Evolutionary conservation across 2,113 vertebrate genomes (phyloP).

Genomic region (Vulpes ferrilata): DNA sequence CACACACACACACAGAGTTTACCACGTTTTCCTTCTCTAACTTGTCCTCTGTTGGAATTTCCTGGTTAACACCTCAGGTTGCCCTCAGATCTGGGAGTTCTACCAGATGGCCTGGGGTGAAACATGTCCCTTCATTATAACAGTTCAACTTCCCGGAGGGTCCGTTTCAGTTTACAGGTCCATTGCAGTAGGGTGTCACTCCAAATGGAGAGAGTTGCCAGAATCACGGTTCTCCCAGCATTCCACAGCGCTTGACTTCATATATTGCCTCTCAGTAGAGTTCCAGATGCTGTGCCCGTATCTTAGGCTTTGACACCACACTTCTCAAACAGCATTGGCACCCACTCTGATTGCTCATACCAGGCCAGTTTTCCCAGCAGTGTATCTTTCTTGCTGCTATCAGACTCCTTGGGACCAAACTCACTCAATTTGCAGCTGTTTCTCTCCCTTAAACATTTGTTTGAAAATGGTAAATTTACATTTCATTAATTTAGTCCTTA

Average conservation of each 20-base stretch:
- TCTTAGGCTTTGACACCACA: background rate
- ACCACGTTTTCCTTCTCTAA: background rate
- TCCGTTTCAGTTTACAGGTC: background rate
- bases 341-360: fast-evolving
- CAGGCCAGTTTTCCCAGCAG: background rate
- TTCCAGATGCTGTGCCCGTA: background rate
- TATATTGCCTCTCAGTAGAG: background rate
- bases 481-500: constrained; percentile 8
- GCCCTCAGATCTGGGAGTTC: background rate
- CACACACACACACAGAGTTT: too few relatives aligned
- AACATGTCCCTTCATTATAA: background rate
- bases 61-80: background rate
- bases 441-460: background rate
- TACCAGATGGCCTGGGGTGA: background rate
- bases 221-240: background rate
- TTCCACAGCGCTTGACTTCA: background rate
- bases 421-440: background rate
- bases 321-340: background rate
- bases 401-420: background rate
- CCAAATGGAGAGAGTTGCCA: background rate
- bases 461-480: background rate
- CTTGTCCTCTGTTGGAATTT: background rate
- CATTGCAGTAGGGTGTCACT: background rate
- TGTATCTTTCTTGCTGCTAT: background rate
- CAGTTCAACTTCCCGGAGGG: background rate